phyloP scores from a whole-genome alignment of 1,140 invertebrate genomes.

The Linepithema humile region DNA sequence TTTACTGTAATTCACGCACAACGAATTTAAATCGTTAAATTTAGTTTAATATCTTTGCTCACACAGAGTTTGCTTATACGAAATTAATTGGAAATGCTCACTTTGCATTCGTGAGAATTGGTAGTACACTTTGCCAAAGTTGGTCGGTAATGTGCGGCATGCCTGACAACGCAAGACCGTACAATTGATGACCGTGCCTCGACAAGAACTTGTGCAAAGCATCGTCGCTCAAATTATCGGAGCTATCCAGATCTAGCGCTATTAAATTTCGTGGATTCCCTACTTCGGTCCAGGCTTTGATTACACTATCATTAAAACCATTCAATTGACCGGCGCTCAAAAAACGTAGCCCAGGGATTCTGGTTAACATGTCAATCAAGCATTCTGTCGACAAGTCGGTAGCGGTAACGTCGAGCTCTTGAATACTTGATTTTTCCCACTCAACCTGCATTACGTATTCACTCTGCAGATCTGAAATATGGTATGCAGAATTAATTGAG shows the following conservation, averaged over 20 bases:
- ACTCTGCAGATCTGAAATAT: conserved; percentile 90
- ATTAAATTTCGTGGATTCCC: conserved; percentile 94
- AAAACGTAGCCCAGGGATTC: conserved; percentile 95
- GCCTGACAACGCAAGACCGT: conserved; percentile 94
- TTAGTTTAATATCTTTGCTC: not conserved
- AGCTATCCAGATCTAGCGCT: conserved; percentile 96
- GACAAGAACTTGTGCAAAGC: conserved; percentile 96
- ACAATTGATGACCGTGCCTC: conserved; percentile 94
- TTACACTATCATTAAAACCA: conserved; percentile 97
- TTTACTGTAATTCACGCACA: not conserved
- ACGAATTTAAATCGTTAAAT: not conserved
- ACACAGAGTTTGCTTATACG: not conserved
- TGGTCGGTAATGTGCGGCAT: conserved; percentile 99
- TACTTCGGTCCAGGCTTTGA: conserved; percentile 95
- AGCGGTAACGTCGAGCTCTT: conserved; percentile 98
- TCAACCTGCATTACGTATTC: conserved; percentile 97
- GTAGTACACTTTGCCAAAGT: conserved; percentile 96
- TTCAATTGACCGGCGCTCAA: conserved; percentile 98
- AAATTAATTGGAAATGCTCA: conserved; percentile 83
- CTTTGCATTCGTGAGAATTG: conserved; percentile 95
- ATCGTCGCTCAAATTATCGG: conserved; percentile 97
- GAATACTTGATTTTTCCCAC: conserved; percentile 98
- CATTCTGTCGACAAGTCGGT: conserved; percentile 98
- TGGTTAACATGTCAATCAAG: conserved; percentile 95
- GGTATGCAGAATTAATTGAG: not conserved